Base-by-base conservation (phyloP, 2,797 vertebrate genomes). In the Alauda arvensis region DNA sequence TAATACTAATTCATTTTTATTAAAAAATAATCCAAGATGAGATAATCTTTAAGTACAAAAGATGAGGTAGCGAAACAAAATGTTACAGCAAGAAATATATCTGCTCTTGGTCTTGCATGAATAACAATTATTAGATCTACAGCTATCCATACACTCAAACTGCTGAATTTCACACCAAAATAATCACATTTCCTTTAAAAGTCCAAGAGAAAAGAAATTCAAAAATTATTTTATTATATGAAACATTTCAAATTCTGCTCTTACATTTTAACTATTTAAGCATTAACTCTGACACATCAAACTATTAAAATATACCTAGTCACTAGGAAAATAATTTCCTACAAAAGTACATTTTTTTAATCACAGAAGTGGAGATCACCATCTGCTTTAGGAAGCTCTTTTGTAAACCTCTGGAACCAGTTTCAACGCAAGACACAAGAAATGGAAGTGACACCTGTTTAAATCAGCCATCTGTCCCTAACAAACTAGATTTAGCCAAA, bases 381-480 rank as follows among this genome's bases (percentile, higher is more conserved):
- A 98, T 96, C 97, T 98, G 97, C 97, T 97, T 96, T 92, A 95
- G 81, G 87, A 63, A 95, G 90, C 74, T 89, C 94, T 93, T 97
- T 93, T 96, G 95, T 96, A 93, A 96, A 93, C 95, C 92, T 94
- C 89, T 97, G 93, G 66, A 97, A 59, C 56, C 18, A 95, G 92
- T 93, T 95, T 92, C 91, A 96, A 94, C 78, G 96, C 95, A 96
- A 97, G 91, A 94, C 95, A 96, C 67, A 94, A 96, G 89, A 92
- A 97, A 96, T 90, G 91, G 96, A 97, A 96, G 92, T 95, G 95
- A 97, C 97, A 97, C 97, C 97, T 97, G 96, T 96, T 96, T 97
- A 96, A 97, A 97, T 92, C 93, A 96, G 93, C 96, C 97, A 98
- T 97, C 97, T 98, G 97, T 96, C 96, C 94, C 95, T 95, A 95